Evolutionary conservation across 92 coral and sea anemone species (phyloP).

Genomic region (Parazoanthus darwini): DNA sequence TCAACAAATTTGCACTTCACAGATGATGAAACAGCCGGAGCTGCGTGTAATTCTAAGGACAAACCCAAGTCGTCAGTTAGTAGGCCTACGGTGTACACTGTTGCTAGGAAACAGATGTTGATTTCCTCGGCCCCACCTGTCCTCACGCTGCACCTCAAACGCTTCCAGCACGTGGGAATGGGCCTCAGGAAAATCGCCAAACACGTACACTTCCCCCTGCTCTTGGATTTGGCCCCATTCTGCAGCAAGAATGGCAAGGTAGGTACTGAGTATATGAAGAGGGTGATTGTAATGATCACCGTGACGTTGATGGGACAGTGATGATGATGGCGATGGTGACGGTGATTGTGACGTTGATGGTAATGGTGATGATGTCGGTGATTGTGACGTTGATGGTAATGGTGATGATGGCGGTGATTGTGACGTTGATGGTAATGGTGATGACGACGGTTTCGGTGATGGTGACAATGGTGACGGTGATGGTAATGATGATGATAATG

Average conservation of each 20-base stretch:
- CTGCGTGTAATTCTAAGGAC: constrained; percentile 38
- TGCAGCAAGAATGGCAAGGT: constrained; percentile 86
- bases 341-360: neutral
- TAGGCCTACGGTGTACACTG: constrained; percentile 75
- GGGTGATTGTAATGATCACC: neutral
- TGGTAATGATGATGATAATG: neutral
- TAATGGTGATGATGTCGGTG: neutral
- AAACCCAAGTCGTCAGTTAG: constrained; percentile 39
- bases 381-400: neutral
- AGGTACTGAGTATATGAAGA: neutral
- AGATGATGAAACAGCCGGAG: constrained; percentile 38
- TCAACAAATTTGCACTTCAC: neutral
- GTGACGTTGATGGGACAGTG: neutral
- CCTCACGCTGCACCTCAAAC: constrained; percentile 88
- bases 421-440: neutral
- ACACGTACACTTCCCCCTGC: constrained; percentile 88
- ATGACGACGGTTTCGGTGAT: neutral
- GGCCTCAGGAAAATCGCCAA: constrained; percentile 83
- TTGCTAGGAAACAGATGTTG: constrained; percentile 89
- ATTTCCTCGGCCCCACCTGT: constrained; percentile 88
- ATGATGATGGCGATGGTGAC: neutral
- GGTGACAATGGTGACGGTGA: neutral
- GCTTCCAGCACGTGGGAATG: constrained; percentile 92
- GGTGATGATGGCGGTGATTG: too few relatives aligned
- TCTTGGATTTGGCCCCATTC: constrained; percentile 87